These are phyloP conservation scores for Apteryx mantelli DNA, from an alignment of 2,113 vertebrate species.

Conservation along the genomic window DNA sequence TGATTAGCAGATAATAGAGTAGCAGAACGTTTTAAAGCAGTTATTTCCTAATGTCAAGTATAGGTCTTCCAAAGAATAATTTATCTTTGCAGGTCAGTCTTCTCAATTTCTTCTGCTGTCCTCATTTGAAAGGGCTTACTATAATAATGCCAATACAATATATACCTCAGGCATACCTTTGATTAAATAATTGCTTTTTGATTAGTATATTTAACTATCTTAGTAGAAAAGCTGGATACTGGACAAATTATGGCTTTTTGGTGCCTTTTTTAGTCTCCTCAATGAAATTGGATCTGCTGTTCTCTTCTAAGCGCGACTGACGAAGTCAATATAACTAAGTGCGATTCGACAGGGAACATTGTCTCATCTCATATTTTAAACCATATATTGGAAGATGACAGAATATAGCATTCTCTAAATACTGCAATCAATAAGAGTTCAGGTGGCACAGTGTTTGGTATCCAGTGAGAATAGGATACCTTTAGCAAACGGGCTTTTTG, in stretches of 20 bases:
- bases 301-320: neutral
- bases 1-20: neutral
- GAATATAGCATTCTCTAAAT: neutral
- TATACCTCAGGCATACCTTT: neutral
- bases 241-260: neutral
- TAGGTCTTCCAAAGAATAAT: neutral
- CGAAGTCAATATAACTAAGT: neutral
- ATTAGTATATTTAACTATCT: neutral
- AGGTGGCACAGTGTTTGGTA: neutral
- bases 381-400: neutral
- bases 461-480: neutral
- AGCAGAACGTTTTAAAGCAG: neutral
- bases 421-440: accelerated
- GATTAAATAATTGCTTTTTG: neutral
- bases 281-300: neutral
- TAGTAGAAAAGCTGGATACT: neutral
- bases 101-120: neutral
- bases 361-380: neutral
- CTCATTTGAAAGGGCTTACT: accelerated
- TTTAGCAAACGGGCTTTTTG: neutral
- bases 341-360: neutral
- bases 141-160: accelerated
- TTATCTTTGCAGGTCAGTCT: neutral
- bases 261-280: neutral
- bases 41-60: neutral